Percentiles rank a stretch among this genome's conserved stretches.
phyloP scores from a whole-genome alignment of 2,113 vertebrate genomes.

The Platycercus adscitus region DNA sequence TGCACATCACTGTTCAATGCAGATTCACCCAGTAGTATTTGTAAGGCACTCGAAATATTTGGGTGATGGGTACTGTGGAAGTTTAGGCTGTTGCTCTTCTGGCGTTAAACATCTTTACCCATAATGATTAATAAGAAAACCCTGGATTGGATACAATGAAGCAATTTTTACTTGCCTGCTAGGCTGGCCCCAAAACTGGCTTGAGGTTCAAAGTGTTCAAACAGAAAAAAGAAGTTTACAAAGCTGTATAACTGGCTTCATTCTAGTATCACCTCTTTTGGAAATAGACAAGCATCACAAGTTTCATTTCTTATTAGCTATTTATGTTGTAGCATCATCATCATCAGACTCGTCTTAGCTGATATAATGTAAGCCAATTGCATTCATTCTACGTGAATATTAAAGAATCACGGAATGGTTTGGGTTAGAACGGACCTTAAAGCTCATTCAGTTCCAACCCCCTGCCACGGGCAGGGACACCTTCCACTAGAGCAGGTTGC shows the following conservation, averaged over 20 bases:
- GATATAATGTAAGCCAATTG: not conserved
- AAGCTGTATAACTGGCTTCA: not conserved
- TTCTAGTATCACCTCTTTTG: not conserved
- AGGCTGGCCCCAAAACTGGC: not conserved
- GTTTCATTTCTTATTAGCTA: not conserved
- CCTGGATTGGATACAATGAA: not conserved
- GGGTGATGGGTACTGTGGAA: not conserved
- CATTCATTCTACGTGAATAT: not conserved
- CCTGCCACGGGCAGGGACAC: not conserved
- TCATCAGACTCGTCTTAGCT: not conserved
- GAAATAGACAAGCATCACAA: not conserved
- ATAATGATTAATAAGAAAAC: not conserved
- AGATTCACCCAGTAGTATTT: not conserved
- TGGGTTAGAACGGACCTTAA: not conserved
- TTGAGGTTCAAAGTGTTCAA: not conserved
- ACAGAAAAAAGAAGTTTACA: not conserved
- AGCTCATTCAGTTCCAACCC: not conserved
- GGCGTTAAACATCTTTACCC: not conserved
- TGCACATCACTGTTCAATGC: not conserved
- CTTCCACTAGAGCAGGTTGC: not conserved
- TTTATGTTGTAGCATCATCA: not conserved
- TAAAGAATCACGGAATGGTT: not conserved
- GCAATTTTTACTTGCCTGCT: not conserved
- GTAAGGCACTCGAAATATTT: not conserved
- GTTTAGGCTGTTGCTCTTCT: not conserved